phyloP scores from a whole-genome alignment of 2,888 invertebrate species.

The Diarsia dahlii region DNA sequence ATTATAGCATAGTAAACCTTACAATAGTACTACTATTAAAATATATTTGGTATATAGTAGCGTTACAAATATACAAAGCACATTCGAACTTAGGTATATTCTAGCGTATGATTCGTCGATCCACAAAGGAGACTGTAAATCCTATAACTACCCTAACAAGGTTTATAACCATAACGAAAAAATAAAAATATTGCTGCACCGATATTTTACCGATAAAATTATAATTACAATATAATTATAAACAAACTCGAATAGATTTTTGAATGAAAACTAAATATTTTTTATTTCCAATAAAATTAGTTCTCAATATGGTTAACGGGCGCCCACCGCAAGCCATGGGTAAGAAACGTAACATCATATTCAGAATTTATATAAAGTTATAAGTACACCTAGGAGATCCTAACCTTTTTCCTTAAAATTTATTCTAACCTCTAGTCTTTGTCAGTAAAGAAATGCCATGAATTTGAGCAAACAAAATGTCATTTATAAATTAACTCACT shows the following conservation, averaged over 20 bases:
- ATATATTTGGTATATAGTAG: constrained; percentile 84
- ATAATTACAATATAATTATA: constrained; percentile 58
- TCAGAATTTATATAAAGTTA: constrained; percentile 67
- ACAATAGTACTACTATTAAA: constrained; percentile 56
- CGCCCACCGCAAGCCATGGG: constrained; percentile 80
- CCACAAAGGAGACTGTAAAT: constrained; percentile 80
- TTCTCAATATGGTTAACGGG: constrained; percentile 76
- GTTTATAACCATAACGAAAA: constrained; percentile 80
- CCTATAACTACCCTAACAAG: constrained; percentile 72
- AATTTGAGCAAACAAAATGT: constrained; percentile 89
- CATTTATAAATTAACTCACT: constrained; percentile 56
- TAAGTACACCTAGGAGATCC: constrained; percentile 80
- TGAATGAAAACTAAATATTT: constrained; percentile 70
- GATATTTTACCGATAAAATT: constrained; percentile 71
- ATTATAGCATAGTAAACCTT: constrained; percentile 57
- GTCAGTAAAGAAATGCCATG: constrained; percentile 87
- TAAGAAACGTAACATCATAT: constrained; percentile 66
- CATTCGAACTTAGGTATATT: constrained; percentile 89
- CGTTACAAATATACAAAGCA: constrained; percentile 87
- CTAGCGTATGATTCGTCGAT: constrained; percentile 90
- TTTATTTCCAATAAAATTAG: constrained; percentile 61
- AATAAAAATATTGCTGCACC: constrained; percentile 82
- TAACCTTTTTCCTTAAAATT: constrained; percentile 73
- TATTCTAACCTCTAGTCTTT: constrained; percentile 77
- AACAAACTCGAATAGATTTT: constrained; percentile 68